Base-by-base conservation (phyloP, 2,888 invertebrate genomes). In the Philopedon plagiatum region DNA sequence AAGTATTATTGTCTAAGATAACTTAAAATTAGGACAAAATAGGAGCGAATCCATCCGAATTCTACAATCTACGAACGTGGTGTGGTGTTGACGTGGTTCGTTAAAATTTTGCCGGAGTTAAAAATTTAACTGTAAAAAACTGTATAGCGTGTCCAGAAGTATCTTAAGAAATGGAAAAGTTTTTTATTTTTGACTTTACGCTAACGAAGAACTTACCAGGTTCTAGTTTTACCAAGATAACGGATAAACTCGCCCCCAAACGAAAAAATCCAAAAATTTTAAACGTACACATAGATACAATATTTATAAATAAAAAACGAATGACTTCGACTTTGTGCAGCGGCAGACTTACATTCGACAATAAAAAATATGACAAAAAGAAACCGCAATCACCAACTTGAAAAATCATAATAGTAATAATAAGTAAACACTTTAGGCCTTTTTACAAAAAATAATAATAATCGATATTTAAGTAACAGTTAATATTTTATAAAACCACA, bases 271-370 rank as follows among this genome's bases (percentile, higher is more conserved):
- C 15, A 29, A 29, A 26, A 26, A 26, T 26, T 26, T 1, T 5
- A 54, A 9, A 54, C 15, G 18, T 54, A 29, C 9, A 34, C 9
- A 34, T 54, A 54, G 51, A 54, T 54, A 54, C 26, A 54, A 8
- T 29, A 54, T 29, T 54, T 54, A 54, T 54, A 54, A 54, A 54
- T 29, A 54, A 54, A 54, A 13, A 29, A 29, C 51, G 18, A 54
- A 54, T 54, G 29, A 54, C 51, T 23, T 29, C n/a, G 51, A 9
- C 26, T 60, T 60, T 60, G 60, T 60, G 60, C 60, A 41, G n/a
- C 60, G 26, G n/a, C 41, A 41, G 44, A 60, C 41, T 23, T 15
- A 44, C 41, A 41, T 26, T 54, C 23, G 29, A 60, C 41, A 41
- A 23, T 41, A 41, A 60, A 32, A 37, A 41, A 41, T 26, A 41